phyloP scores from a whole-genome alignment of 64 coral and sea anemone genomes.

The Montipora capricornis region DNA sequence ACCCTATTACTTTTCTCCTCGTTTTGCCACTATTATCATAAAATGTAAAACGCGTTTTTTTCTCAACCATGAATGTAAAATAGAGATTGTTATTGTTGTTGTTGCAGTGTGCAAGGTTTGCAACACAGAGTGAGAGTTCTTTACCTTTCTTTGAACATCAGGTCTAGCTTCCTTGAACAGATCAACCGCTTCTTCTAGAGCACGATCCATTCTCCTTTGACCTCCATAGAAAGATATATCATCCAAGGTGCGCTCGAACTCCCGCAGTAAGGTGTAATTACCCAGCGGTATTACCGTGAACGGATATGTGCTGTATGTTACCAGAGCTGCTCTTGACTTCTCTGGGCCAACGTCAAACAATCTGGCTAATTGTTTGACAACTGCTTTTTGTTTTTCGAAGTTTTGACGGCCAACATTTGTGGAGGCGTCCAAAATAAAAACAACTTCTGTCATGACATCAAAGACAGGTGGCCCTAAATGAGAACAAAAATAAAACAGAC shows the following conservation, averaged over 20 bases:
- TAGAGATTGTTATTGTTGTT: no score
- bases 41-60: no score
- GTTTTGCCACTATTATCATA: no score
- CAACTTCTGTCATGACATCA: slow-evolving; percentile 35
- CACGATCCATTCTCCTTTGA: slow-evolving; percentile 34
- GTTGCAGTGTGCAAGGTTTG: no score
- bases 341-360: slow-evolving; percentile 51
- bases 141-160: slow-evolving; percentile 29
- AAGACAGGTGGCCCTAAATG: slow-evolving; percentile 5
- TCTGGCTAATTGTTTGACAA: slow-evolving; percentile 70
- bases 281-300: slow-evolving; percentile 36
- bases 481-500: background rate
- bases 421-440: slow-evolving; percentile 83
- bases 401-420: slow-evolving; percentile 31
- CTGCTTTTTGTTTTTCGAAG: slow-evolving; percentile 65
- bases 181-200: slow-evolving; percentile 15
- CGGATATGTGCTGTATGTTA: slow-evolving; percentile 56
- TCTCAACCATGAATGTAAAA: no score
- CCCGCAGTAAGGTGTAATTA: slow-evolving; percentile 1
- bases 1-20: no score
- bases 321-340: slow-evolving; percentile 51
- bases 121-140: no score
- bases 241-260: slow-evolving; percentile 48
- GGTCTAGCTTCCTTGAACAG: slow-evolving; percentile 36
- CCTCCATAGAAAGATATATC: slow-evolving; percentile 21